Evolutionary conservation across 2,797 vertebrate species (phyloP).

Genomic region (Gallinago stenura): DNA sequence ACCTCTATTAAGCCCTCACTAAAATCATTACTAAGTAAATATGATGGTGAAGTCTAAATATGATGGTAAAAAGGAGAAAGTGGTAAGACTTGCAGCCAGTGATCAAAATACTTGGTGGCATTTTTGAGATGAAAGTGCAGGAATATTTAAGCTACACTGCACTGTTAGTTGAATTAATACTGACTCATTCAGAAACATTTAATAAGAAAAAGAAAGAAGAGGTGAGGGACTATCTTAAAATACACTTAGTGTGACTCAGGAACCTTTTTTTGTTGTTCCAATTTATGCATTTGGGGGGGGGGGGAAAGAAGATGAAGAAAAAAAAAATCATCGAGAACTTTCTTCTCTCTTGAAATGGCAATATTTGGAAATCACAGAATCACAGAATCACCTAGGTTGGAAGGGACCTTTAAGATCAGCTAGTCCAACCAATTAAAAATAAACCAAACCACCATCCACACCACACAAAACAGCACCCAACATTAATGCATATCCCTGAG

Average conservation of each 20-base stretch:
- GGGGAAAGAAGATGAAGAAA: background rate
- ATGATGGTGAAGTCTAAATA: constrained; percentile 11
- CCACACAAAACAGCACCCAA: too few relatives aligned
- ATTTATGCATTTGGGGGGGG: background rate
- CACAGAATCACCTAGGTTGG: too few relatives aligned
- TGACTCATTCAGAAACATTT: constrained; percentile 75
- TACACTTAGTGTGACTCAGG: constrained; percentile 64
- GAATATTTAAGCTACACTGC: constrained; percentile 47
- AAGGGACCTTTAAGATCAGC: too few relatives aligned
- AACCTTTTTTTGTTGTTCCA: constrained; percentile 41
- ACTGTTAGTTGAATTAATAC: constrained; percentile 67
- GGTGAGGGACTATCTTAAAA: constrained; percentile 49
- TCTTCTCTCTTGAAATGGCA: background rate
- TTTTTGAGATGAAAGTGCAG: constrained; percentile 69
- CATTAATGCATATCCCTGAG: too few relatives aligned
- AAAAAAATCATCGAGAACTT: background rate
- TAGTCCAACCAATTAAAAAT: too few relatives aligned
- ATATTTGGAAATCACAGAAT: background rate
- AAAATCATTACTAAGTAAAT: constrained; percentile 12
- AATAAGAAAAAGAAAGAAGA: constrained; percentile 68
- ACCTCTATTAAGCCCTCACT: background rate
- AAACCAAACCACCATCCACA: too few relatives aligned
- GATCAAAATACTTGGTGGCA: constrained; percentile 52
- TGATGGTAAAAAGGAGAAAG: constrained; percentile 31
- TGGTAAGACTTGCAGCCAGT: background rate